Percentiles rank a stretch among this genome's conserved stretches.
Evolutionary conservation across 2,888 invertebrate genomes (phyloP).

Genomic region (Cephalotes varians): DNA sequence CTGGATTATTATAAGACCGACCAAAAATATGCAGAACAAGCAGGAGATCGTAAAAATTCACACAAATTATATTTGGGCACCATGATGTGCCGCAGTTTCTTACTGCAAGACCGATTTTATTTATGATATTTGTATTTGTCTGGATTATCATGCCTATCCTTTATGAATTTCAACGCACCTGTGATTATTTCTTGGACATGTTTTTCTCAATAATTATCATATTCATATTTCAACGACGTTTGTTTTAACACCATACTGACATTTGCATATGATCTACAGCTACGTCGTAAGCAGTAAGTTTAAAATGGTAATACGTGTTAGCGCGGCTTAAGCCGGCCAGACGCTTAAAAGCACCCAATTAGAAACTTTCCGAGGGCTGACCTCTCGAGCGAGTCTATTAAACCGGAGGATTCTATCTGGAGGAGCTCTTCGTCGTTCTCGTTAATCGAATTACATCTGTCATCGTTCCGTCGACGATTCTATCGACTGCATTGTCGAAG

Average conservation of each 20-base stretch:
- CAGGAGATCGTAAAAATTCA: no score
- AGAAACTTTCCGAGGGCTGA: slow-evolving; percentile 77
- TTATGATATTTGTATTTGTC: no score
- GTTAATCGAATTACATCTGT: slow-evolving; percentile 64
- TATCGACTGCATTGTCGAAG: background rate
- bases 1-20: background rate
- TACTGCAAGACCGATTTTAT: no score
- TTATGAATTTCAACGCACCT: background rate
- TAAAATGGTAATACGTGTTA: slow-evolving; percentile 77
- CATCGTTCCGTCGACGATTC: slow-evolving; percentile 44
- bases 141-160: no score
- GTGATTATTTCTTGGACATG: background rate
- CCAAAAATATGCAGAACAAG: no score
- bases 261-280: slow-evolving; percentile 72
- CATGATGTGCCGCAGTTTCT: no score
- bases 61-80: no score
- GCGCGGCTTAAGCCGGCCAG: slow-evolving; percentile 51
- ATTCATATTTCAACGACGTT: slow-evolving; percentile 58
- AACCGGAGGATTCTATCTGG: slow-evolving; percentile 51
- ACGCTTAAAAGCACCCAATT: slow-evolving; percentile 81
- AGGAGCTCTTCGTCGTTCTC: slow-evolving; percentile 35
- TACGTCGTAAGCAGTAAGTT: slow-evolving; percentile 59
- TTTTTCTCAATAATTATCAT: background rate
- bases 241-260: slow-evolving; percentile 47
- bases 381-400: slow-evolving; percentile 65